Percentiles rank a stretch among this genome's conserved stretches.
Conservation (phyloP, 2,888 invertebrate species). For the Eupithecia centaureata region DNA sequence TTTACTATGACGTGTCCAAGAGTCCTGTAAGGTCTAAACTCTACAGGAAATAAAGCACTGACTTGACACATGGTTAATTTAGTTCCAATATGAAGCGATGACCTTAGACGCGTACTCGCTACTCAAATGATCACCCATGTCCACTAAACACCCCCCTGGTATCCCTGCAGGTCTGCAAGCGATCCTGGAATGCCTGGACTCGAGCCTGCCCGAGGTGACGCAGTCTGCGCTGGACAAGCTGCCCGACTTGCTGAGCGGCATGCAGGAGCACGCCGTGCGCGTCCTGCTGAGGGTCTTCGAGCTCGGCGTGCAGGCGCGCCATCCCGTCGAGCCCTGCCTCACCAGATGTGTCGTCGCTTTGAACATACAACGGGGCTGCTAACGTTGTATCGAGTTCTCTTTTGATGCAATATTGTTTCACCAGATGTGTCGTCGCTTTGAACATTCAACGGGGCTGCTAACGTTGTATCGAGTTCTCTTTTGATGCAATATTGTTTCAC, state of each 20-base stretch:
- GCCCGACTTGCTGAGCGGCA: slow-evolving; percentile 91
- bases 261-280: slow-evolving; percentile 93
- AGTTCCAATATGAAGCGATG: background rate
- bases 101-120: background rate
- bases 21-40: too few relatives aligned
- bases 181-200: slow-evolving; percentile 92
- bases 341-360: slow-evolving; percentile 91
- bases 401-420: slow-evolving; percentile 80
- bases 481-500: slow-evolving; percentile 83
- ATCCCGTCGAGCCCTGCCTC: slow-evolving; percentile 90
- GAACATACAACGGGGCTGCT: slow-evolving; percentile 93
- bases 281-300: slow-evolving; percentile 92
- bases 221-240: slow-evolving; percentile 91
- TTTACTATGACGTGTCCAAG: too few relatives aligned
- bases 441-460: slow-evolving; percentile 93
- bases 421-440: slow-evolving; percentile 91
- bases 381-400: slow-evolving; percentile 37
- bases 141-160: too few relatives aligned
- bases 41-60: too few relatives aligned
- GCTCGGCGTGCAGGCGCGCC: slow-evolving; percentile 90
- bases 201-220: slow-evolving; percentile 90
- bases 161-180: slow-evolving; percentile 86
- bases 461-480: background rate
- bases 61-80: too few relatives aligned
- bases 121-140: background rate